A percentile compares a stretch with the other conserved stretches of the same genome.
phyloP scores from a whole-genome alignment of 53 echinoderm and acorn worm species.

The Hippasteria phrygiana region DNA sequence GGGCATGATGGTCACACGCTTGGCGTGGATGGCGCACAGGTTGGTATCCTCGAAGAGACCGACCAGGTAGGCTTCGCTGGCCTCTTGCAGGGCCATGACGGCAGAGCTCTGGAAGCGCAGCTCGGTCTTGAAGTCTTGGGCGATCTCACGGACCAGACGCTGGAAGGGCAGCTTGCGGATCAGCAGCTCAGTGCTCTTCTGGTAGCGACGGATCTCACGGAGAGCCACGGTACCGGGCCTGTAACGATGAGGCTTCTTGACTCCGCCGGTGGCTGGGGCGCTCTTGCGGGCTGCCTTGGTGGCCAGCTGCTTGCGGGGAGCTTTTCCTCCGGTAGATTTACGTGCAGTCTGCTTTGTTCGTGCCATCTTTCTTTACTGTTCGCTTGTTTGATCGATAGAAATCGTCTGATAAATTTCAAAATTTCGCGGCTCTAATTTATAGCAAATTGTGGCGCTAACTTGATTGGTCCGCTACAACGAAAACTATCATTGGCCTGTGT shows the following conservation, averaged over 20 bases:
- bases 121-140: constrained; percentile 97
- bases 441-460: constrained; percentile 5
- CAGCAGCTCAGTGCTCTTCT: constrained; percentile 79
- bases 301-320: constrained; percentile 97
- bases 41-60: constrained; percentile 95
- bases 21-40: constrained; percentile 97
- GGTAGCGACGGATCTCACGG: constrained; percentile 82
- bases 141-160: constrained; percentile 95
- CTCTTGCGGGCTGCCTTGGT: constrained; percentile 98
- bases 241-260: constrained; percentile 97
- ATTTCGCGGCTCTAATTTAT: constrained; percentile 42
- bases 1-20: constrained; percentile 97
- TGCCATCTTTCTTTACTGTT: constrained; percentile 74
- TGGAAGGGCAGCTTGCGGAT: constrained; percentile 95
- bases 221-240: constrained; percentile 93
- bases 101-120: constrained; percentile 96
- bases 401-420: constrained; percentile 45
- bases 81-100: constrained; percentile 92
- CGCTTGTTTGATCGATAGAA: background rate
- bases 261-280: constrained; percentile 87
- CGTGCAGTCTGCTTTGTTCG: constrained; percentile 99
- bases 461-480: constrained; percentile 41
- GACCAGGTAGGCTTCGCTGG: constrained; percentile 94
- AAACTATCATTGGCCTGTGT: background rate
- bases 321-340: constrained; percentile 98